These are phyloP conservation scores for Amphipoea oculea DNA, from an alignment of 2,888 invertebrate species.

Conservation along the genomic window DNA sequence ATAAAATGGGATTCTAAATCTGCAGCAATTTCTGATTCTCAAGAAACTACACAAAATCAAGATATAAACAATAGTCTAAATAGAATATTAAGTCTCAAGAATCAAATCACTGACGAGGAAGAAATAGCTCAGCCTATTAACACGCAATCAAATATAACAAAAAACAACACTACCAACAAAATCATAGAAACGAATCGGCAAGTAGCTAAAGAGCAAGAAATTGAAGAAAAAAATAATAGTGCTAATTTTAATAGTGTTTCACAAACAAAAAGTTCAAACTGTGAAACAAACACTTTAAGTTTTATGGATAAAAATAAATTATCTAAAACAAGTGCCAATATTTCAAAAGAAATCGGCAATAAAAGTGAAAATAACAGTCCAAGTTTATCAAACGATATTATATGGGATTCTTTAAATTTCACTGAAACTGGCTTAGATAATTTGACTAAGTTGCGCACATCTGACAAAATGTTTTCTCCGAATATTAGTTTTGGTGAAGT, in stretches of 20 bases:
- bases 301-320: conserved; percentile 17
- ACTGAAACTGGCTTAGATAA: conserved; percentile 79
- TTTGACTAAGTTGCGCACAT: conserved; percentile 75
- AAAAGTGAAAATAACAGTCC: conserved; percentile 40
- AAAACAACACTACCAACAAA: conserved; percentile 2
- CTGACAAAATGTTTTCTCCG: conserved; percentile 79
- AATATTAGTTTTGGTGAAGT: conserved; percentile 82
- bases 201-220: neutral
- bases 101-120: neutral
- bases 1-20: conserved; percentile 92
- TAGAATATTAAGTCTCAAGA: conserved; percentile 4
- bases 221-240: neutral
- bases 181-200: neutral
- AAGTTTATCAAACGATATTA: conserved; percentile 72
- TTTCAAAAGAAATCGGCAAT: conserved; percentile 20
- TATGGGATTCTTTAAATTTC: conserved; percentile 85
- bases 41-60: conserved; percentile 13
- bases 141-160: neutral
- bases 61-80: conserved; percentile 7
- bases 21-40: conserved; percentile 33
- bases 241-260: neutral
- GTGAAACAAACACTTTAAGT: conserved; percentile 7
- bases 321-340: conserved; percentile 17
- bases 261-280: neutral
- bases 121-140: neutral